Evolutionary conservation across 1,140 invertebrate species (phyloP).

Genomic region (Daktulosphaira vitifoliae): DNA sequence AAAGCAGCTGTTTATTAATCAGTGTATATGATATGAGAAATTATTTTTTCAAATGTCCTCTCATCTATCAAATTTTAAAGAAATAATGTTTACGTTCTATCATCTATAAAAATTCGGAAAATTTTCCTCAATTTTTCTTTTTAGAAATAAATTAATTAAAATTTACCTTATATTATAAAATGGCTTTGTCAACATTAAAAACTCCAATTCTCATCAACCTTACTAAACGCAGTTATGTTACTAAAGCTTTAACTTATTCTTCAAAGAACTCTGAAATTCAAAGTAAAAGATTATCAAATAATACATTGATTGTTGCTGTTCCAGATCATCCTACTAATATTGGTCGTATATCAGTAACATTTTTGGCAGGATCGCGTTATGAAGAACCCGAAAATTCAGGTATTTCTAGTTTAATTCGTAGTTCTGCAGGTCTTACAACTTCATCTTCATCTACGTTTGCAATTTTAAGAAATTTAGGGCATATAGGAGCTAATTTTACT

Average conservation of each 20-base stretch:
- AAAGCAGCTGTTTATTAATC: no score
- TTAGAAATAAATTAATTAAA: no score
- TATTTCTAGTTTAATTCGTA: slow-evolving; percentile 63
- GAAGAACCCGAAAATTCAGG: slow-evolving; percentile 69
- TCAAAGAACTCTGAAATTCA: slow-evolving; percentile 1
- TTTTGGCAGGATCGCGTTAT: slow-evolving; percentile 77
- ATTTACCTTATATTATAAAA: no score
- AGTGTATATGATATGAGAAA: no score
- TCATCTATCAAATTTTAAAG: no score
- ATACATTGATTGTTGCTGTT: slow-evolving; percentile 1
- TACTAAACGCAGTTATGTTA: slow-evolving; percentile 18
- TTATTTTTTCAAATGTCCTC: no score
- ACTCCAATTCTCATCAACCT: slow-evolving; percentile 6
- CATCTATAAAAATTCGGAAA: no score
- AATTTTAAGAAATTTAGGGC: slow-evolving; percentile 68
- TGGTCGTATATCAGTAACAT: slow-evolving; percentile 38
- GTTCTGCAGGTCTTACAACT: slow-evolving; percentile 63
- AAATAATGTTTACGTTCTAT: no score
- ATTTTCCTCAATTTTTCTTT: no score
- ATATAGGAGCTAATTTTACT: slow-evolving; percentile 65
- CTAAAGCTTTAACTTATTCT: background rate
- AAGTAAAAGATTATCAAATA: slow-evolving; percentile 11
- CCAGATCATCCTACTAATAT: slow-evolving; percentile 11
- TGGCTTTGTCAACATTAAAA: slow-evolving; percentile 19
- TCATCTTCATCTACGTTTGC: slow-evolving; percentile 58